A percentile compares a stretch with the other conserved stretches of the same genome.
Evolutionary conservation across 2,888 invertebrate species (phyloP).

Genomic region (Plebejus anna): DNA sequence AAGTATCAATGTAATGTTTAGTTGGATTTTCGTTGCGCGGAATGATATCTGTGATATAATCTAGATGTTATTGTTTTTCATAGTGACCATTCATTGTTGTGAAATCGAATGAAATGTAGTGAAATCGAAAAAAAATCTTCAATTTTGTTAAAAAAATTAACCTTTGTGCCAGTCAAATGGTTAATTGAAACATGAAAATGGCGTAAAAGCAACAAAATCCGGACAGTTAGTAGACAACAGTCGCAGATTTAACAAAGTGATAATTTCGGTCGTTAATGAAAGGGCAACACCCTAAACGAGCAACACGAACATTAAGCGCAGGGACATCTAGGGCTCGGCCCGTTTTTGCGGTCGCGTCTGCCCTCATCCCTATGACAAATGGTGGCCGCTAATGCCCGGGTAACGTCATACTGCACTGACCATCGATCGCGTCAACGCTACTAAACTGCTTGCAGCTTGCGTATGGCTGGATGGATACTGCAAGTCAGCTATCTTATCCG

Average conservation of each 20-base stretch:
- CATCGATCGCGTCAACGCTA: conserved; percentile 67
- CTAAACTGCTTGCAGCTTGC: not conserved
- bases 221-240: not conserved
- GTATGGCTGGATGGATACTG: not conserved
- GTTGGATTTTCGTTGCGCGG: not conserved
- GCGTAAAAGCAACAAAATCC: not conserved
- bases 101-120: not conserved
- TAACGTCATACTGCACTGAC: conserved; percentile 73
- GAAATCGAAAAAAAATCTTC: not conserved
- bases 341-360: conserved; percentile 78
- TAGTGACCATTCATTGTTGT: not conserved
- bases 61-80: not conserved
- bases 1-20: conserved; percentile 28
- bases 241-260: conserved; percentile 15
- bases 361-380: conserved; percentile 76
- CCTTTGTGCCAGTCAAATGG: not conserved
- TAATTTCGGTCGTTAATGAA: conserved; percentile 20
- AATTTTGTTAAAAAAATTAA: not conserved
- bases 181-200: not conserved
- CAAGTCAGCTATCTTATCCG: no score
- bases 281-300: conserved; percentile 40
- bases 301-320: conserved; percentile 40
- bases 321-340: conserved; percentile 62
- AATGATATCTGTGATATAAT: not conserved
- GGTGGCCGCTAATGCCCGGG: conserved; percentile 74